These are phyloP conservation scores for Cossypha dichroa DNA, from an alignment of 2,797 vertebrate genomes.

Conservation along the genomic window DNA sequence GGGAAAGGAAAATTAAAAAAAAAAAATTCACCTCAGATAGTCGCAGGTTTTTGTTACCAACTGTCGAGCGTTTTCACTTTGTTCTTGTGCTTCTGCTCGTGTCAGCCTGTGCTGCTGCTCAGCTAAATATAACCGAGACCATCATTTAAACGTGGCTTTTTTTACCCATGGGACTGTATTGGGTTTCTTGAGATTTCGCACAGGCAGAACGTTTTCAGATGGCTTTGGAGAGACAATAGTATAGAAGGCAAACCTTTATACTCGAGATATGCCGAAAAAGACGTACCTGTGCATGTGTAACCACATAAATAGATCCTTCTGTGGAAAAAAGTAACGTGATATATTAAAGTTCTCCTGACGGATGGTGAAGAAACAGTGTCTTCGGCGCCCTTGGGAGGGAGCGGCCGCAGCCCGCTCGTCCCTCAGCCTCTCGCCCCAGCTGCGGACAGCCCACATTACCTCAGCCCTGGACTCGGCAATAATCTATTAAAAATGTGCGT, in stretches of 20 bases:
- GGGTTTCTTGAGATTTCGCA: slow-evolving; percentile 2
- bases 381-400: background rate
- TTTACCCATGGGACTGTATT: background rate
- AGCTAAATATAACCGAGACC: slow-evolving; percentile 30
- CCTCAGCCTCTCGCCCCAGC: background rate
- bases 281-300: background rate
- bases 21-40: background rate
- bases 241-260: background rate
- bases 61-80: background rate
- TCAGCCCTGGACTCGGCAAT: background rate
- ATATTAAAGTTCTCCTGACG: background rate
- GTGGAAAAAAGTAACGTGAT: background rate
- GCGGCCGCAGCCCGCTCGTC: background rate
- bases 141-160: background rate
- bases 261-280: background rate
- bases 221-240: background rate
- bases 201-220: background rate
- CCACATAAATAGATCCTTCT: background rate
- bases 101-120: background rate
- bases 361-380: background rate
- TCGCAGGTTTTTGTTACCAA: background rate
- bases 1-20: background rate
- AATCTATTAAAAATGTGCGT: background rate
- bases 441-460: slow-evolving; percentile 18
- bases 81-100: background rate